Evolutionary conservation across 1,140 invertebrate species (phyloP).

Genomic region (Manduca sexta): DNA sequence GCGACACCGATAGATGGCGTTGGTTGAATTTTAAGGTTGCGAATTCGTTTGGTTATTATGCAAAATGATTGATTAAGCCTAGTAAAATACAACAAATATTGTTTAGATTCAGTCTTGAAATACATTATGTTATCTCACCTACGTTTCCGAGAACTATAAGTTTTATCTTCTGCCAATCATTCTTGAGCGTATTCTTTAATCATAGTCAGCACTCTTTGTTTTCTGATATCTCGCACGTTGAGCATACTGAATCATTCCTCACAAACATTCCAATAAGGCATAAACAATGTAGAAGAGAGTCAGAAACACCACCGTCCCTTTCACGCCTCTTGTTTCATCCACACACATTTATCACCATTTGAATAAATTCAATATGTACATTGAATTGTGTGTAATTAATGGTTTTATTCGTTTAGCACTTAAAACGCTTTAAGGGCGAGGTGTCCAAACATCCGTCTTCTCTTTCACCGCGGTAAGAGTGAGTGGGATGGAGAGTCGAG

Average conservation of each 20-base stretch:
- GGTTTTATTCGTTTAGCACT: conserved; percentile 73
- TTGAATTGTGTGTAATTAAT: conserved; percentile 71
- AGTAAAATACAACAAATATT: no score
- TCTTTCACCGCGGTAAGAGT: conserved; percentile 21
- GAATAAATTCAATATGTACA: conserved; percentile 73
- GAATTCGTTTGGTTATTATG: no score
- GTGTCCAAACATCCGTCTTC: conserved; percentile 62
- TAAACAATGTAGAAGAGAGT: conserved; percentile 26
- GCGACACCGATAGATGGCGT: conserved; percentile 11
- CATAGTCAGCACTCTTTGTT: no score
- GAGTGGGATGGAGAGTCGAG: conserved; percentile 30
- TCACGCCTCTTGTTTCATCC: conserved; percentile 59
- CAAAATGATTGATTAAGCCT: no score
- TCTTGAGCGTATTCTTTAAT: no score
- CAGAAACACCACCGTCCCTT: conserved; percentile 27
- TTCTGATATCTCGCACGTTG: no score
- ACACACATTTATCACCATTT: conserved; percentile 68
- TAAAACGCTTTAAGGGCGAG: conserved; percentile 70
- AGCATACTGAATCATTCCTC: conserved; percentile 39
- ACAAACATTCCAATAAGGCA: conserved; percentile 36
- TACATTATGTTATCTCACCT: no score
- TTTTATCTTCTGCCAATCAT: no score
- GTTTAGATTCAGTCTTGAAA: no score
- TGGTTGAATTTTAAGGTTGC: neutral
- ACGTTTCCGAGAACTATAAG: no score